These are phyloP conservation scores for Leuciscus idus DNA, from an alignment of 2,113 vertebrate genomes.

Conservation along the genomic window DNA sequence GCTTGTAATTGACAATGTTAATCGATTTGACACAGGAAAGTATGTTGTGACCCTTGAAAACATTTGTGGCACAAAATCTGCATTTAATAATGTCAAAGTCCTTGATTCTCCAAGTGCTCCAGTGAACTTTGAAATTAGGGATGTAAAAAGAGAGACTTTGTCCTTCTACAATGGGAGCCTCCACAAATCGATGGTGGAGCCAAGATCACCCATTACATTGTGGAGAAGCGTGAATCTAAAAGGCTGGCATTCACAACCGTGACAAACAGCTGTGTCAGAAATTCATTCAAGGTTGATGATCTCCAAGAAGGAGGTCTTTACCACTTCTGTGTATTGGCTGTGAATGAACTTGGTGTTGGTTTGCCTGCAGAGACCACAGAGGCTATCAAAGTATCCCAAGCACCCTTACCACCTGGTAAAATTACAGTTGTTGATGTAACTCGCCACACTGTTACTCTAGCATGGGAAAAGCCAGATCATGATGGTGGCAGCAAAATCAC, in stretches of 20 bases:
- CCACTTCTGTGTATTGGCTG: conserved; percentile 94
- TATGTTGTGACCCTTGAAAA: conserved; percentile 95
- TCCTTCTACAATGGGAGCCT: conserved; percentile 91
- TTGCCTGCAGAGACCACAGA: conserved; percentile 88
- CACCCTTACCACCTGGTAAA: conserved; percentile 91
- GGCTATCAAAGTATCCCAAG: conserved; percentile 88
- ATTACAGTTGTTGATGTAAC: conserved; percentile 90
- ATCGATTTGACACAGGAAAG: conserved; percentile 95
- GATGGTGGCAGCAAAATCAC: conserved; percentile 98
- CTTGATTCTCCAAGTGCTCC: conserved; percentile 96
- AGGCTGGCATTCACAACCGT: conserved; percentile 94
- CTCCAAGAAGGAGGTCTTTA: conserved; percentile 91
- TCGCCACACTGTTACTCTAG: conserved; percentile 86
- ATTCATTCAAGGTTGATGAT: conserved; percentile 88
- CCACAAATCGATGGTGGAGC: conserved; percentile 96
- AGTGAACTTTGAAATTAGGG: conserved; percentile 85
- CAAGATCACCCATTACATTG: conserved; percentile 96
- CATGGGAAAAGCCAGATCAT: conserved; percentile 97
- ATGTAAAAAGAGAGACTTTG: conserved; percentile 91
- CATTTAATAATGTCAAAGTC: conserved; percentile 95
- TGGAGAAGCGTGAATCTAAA: conserved; percentile 95
- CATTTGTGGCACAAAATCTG: conserved; percentile 92
- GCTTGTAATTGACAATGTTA: conserved; percentile 95
- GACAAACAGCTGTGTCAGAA: conserved; percentile 91
- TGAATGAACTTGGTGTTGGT: conserved; percentile 93